These are phyloP conservation scores for Nipponacmea schrenckii DNA, from an alignment of 2,888 invertebrate species.

Conservation along the genomic window DNA sequence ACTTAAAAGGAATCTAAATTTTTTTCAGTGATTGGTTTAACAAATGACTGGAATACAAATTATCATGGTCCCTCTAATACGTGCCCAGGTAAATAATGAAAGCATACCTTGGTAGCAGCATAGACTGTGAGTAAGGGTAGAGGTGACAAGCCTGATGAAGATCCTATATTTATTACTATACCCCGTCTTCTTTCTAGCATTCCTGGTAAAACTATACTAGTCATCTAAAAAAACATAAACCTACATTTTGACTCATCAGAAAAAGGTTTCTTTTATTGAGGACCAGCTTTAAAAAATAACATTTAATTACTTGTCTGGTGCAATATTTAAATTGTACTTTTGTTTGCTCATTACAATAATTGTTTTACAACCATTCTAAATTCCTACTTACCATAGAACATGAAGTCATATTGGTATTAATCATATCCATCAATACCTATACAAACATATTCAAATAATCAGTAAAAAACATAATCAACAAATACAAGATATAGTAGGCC, in stretches of 20 bases:
- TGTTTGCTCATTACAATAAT: background rate
- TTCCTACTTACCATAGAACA: slow-evolving; percentile 53
- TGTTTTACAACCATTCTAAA: no score
- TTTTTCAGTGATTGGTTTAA: no score
- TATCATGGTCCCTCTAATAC: no score
- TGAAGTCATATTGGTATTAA: slow-evolving; percentile 51
- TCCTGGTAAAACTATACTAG: slow-evolving; percentile 84
- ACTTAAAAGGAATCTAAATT: no score
- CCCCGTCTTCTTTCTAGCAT: slow-evolving; percentile 73
- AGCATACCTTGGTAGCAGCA: slow-evolving; percentile 83
- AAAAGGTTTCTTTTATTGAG: no score
- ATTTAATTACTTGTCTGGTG: background rate
- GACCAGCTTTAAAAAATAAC: no score
- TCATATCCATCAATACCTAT: slow-evolving; percentile 47
- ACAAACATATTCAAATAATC: slow-evolving; percentile 29
- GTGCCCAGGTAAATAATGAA: no score
- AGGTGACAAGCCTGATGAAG: slow-evolving; percentile 82
- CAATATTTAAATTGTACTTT: background rate
- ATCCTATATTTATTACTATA: slow-evolving; percentile 89
- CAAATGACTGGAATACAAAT: no score
- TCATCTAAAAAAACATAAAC: slow-evolving; percentile 73
- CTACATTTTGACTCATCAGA: no score
- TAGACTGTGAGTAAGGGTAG: slow-evolving; percentile 87
- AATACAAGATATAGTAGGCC: no score
- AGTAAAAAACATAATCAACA: background rate